Evolutionary conservation across 23 tunicate genomes (phyloP).

Genomic region (Ascidia mentula): DNA sequence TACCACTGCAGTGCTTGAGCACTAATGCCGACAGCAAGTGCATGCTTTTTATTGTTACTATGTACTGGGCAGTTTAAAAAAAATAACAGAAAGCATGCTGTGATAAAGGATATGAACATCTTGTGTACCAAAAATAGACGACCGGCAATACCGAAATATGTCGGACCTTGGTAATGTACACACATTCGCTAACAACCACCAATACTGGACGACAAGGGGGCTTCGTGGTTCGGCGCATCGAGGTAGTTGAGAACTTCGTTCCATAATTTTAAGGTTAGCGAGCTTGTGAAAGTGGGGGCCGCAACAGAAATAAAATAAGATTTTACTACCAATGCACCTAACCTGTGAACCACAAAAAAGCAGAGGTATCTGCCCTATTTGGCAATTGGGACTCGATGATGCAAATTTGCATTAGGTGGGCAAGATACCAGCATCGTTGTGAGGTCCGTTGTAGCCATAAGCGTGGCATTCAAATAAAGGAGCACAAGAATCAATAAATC

Average conservation of each 20-base stretch:
- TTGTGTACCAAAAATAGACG: background rate
- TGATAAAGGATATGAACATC: constrained; percentile 1
- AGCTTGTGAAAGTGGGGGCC: background rate
- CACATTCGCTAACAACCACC: no score
- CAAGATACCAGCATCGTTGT: background rate
- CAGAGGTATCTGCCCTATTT: constrained; percentile 1
- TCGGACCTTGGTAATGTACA: no score
- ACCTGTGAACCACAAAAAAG: no score
- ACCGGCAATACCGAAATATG: background rate
- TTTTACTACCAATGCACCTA: no score
- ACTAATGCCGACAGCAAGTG: no score
- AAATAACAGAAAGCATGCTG: background rate
- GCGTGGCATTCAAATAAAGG: no score
- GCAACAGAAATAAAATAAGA: no score
- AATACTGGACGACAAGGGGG: background rate
- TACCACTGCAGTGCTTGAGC: no score
- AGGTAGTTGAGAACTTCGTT: background rate
- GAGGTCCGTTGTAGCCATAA: background rate
- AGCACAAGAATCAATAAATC: no score
- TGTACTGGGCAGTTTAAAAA: background rate
- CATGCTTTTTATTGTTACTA: constrained; percentile 1
- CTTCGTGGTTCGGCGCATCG: background rate
- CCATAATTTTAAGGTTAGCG: background rate
- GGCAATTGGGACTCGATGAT: no score
- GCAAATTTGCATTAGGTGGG: no score